A percentile compares a stretch with the other conserved stretches of the same genome.
These are phyloP conservation scores for Ceriagrion tenellum DNA, from an alignment of 2,888 invertebrate species.

Conservation along the genomic window DNA sequence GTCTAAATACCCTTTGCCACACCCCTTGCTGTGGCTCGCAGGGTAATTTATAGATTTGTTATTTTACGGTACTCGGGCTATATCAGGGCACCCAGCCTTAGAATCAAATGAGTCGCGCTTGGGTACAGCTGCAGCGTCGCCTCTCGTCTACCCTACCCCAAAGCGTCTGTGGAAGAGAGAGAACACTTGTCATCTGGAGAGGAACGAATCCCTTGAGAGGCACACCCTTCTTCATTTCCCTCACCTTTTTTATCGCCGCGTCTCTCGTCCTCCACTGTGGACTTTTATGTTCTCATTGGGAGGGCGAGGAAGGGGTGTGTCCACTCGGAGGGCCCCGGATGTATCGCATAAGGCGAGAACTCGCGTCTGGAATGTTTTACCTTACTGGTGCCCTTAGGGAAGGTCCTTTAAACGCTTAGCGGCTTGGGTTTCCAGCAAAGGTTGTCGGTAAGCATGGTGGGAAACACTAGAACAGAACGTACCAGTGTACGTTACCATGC, in stretches of 20 bases:
- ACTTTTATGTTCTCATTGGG: slow-evolving; percentile 19
- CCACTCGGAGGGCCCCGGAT: not conserved
- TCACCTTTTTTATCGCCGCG: slow-evolving; percentile 42
- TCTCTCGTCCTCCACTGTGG: not conserved
- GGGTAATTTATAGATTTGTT: no score
- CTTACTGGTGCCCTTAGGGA: not conserved
- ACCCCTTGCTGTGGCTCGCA: no score
- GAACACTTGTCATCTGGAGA: slow-evolving; percentile 34
- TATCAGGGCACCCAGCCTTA: no score
- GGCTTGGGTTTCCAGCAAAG: not conserved
- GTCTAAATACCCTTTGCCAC: no score
- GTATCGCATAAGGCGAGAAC: not conserved
- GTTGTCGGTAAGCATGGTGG: not conserved
- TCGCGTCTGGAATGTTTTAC: not conserved
- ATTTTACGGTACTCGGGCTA: no score
- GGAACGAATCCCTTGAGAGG: slow-evolving; percentile 19
- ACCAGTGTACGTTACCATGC: no score
- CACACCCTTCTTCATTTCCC: slow-evolving; percentile 60
- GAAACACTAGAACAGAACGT: no score
- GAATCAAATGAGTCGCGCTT: not conserved
- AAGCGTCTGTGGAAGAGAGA: not conserved
- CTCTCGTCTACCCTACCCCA: not conserved
- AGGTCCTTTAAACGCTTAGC: not conserved
- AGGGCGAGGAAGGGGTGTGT: not conserved
- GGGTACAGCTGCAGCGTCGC: not conserved